A percentile compares a stretch with the other conserved stretches of the same genome.
Evolutionary conservation across 2,797 vertebrate species (phyloP).

Genomic region (Cynopterus sphinx): DNA sequence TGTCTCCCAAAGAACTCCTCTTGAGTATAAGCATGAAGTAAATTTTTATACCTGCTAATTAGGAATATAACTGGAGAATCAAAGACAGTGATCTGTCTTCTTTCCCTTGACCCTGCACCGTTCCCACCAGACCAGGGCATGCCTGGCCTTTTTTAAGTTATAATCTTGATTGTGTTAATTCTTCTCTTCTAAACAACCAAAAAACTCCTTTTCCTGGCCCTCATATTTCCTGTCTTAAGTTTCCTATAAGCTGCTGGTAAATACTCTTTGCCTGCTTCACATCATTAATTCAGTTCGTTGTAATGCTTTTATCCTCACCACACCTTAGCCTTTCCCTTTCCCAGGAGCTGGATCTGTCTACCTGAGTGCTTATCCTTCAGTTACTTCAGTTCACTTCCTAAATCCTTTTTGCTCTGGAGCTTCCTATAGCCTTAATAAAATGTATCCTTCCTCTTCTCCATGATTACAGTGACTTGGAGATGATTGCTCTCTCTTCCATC

Average conservation of each 20-base stretch:
- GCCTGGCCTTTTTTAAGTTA: neutral
- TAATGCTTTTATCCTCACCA: neutral
- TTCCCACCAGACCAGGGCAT: neutral
- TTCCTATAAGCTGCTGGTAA: neutral
- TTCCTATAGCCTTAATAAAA: neutral
- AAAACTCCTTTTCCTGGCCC: neutral
- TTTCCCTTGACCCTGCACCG: neutral
- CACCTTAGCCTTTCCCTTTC: neutral
- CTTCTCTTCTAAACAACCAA: conserved; percentile 24
- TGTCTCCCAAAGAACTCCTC: neutral
- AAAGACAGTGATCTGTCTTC: neutral
- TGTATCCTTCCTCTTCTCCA: neutral
- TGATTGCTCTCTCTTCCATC: neutral
- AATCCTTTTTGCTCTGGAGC: neutral
- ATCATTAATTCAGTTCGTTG: neutral
- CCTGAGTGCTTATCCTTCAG: neutral
- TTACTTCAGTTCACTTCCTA: neutral
- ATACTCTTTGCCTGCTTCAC: neutral
- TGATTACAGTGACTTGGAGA: neutral
- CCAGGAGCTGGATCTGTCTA: neutral
- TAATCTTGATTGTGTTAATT: neutral
- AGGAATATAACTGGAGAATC: neutral
- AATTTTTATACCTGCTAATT: neutral
- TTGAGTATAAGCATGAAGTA: neutral
- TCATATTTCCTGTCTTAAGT: neutral